Percentiles rank a stretch among this genome's conserved stretches.
phyloP scores from a whole-genome alignment of 2,888 invertebrate species.

The Temnothorax unifasciatus region DNA sequence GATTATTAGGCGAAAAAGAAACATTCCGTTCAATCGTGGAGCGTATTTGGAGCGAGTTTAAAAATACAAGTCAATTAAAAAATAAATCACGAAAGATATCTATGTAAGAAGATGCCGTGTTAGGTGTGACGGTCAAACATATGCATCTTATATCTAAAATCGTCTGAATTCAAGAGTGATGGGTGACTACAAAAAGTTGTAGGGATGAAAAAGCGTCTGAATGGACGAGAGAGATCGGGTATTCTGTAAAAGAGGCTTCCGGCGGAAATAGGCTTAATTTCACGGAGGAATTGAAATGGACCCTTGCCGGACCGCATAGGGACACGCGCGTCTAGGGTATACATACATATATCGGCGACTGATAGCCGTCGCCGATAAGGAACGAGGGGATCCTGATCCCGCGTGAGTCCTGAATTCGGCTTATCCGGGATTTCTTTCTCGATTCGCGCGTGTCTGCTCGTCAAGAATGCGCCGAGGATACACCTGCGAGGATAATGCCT shows the following conservation, averaged over 20 bases:
- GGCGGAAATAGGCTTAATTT: slow-evolving; percentile 80
- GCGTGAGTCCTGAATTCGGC: slow-evolving; percentile 64
- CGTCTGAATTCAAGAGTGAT: not conserved
- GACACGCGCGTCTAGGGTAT: slow-evolving; percentile 21
- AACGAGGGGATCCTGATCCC: slow-evolving; percentile 25
- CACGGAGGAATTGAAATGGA: slow-evolving; percentile 55
- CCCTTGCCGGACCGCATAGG: slow-evolving; percentile 15
- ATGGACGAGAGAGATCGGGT: slow-evolving; percentile 15
- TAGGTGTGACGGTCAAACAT: not conserved
- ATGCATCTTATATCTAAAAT: not conserved
- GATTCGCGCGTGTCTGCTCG: slow-evolving; percentile 67
- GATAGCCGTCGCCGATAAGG: slow-evolving; percentile 28
- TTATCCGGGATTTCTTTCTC: slow-evolving; percentile 76
- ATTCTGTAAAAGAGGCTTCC: slow-evolving; percentile 77
- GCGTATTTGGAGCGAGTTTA: not conserved
- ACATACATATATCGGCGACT: slow-evolving; percentile 44
- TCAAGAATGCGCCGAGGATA: slow-evolving; percentile 57
- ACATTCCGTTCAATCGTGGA: not conserved
- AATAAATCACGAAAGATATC: not conserved
- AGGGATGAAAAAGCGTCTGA: slow-evolving; percentile 23
- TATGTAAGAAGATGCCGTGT: not conserved
- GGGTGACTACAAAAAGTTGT: slow-evolving; percentile 6
- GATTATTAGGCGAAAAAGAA: slow-evolving; percentile 15
- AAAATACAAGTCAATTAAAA: not conserved
- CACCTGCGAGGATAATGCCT: slow-evolving; percentile 61